Percentiles rank a stretch among this genome's conserved stretches.
These are phyloP conservation scores for Athripsodes cinereus DNA, from an alignment of 2,888 invertebrate species.

Conservation along the genomic window DNA sequence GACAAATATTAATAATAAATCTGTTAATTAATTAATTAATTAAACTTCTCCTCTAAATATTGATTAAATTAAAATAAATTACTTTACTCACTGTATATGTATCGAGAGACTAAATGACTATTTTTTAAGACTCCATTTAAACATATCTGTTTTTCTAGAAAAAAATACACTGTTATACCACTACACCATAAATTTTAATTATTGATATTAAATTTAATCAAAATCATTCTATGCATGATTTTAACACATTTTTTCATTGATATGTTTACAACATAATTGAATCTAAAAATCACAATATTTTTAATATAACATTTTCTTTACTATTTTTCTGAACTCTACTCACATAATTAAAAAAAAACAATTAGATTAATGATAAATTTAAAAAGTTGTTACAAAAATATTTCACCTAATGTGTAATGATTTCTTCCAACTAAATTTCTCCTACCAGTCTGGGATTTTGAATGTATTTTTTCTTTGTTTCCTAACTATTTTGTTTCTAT, in stretches of 20 bases:
- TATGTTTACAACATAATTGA: background rate
- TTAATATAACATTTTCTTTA: background rate
- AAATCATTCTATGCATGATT: no score
- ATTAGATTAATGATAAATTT: no score
- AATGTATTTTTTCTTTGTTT: background rate
- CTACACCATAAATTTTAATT: background rate
- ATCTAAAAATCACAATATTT: background rate
- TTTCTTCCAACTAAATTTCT: background rate
- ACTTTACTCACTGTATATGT: no score
- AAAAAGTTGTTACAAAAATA: background rate
- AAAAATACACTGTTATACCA: background rate
- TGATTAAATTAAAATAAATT: no score
- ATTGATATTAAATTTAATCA: no score
- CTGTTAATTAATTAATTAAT: no score
- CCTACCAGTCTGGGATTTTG: background rate
- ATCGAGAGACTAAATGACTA: no score
- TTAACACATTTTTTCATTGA: background rate
- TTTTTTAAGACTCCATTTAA: no score
- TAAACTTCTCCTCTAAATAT: no score
- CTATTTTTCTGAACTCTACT: background rate
- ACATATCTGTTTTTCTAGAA: conserved; percentile 6
- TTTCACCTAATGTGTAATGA: no score
- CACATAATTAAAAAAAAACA: no score
- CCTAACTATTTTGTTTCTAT: background rate
- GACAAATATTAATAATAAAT: no score